A percentile compares a stretch with the other conserved stretches of the same genome.
Conservation (phyloP, 2,888 invertebrate species). For the Torymus texanus region DNA sequence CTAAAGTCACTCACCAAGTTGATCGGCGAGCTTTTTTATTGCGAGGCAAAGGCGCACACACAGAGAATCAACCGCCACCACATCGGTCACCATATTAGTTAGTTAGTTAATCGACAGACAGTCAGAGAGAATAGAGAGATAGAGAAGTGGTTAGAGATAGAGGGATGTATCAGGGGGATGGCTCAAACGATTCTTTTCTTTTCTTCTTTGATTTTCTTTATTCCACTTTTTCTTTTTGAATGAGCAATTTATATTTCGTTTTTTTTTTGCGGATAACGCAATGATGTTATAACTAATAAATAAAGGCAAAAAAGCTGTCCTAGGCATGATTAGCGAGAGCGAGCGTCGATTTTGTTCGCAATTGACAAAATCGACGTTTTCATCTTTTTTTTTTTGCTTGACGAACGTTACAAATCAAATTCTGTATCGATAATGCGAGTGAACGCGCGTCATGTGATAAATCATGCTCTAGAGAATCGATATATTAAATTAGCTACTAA, state of each 20-base stretch:
- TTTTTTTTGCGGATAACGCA: constrained; percentile 21
- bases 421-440: constrained; percentile 32
- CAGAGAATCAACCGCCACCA: constrained; percentile 56
- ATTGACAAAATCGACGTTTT: constrained; percentile 17
- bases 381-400: constrained; percentile 1
- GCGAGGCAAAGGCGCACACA: constrained; percentile 8
- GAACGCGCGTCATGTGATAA: constrained; percentile 37
- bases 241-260: background rate
- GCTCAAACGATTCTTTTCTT: constrained; percentile 20
- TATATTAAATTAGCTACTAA: constrained; percentile 33
- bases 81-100: constrained; percentile 64
- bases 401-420: constrained; percentile 17
- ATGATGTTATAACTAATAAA: constrained; percentile 25
- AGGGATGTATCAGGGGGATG: background rate
- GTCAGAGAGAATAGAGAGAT: constrained; percentile 39
- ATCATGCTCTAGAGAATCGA: constrained; percentile 48
- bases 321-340: constrained; percentile 45
- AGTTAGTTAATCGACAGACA: constrained; percentile 56
- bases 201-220: constrained; percentile 5
- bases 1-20: constrained; percentile 96
- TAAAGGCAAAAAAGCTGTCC: constrained; percentile 44
- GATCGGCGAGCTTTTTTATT: constrained; percentile 86
- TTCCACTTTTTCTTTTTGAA: background rate
- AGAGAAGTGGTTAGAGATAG: constrained; percentile 27
- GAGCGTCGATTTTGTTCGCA: constrained; percentile 27